Evolutionary conservation across 2,113 vertebrate species (phyloP).

Genomic region (Paracanthobrama guichenoti): DNA sequence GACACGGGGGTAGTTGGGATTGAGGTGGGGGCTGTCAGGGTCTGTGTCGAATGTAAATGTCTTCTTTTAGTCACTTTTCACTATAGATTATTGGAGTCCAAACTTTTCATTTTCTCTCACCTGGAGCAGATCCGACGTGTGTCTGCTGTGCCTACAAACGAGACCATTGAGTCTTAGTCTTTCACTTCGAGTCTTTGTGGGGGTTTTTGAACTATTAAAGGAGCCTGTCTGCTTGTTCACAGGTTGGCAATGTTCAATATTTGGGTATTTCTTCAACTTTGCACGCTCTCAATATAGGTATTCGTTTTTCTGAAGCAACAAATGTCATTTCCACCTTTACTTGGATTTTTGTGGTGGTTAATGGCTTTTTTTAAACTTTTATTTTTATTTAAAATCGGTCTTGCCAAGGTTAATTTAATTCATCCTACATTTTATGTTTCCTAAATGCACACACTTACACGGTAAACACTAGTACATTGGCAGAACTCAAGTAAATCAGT

Average conservation of each 20-base stretch:
- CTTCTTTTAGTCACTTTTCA: slow-evolving; percentile 67
- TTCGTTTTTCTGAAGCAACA: not conserved
- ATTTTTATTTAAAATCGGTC: not conserved
- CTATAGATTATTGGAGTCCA: slow-evolving; percentile 59
- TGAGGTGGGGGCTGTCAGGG: slow-evolving; percentile 58
- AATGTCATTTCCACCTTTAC: not conserved
- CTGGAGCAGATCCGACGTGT: slow-evolving; percentile 6
- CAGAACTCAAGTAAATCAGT: too few species aligned
- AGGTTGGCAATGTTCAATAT: not conserved
- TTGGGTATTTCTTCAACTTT: not conserved
- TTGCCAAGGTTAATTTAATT: not conserved
- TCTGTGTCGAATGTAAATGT: slow-evolving; percentile 72
- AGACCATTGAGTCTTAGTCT: not conserved
- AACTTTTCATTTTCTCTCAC: slow-evolving; percentile 64
- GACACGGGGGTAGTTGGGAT: slow-evolving; percentile 60
- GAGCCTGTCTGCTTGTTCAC: slow-evolving; percentile 11
- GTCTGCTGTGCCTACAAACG: slow-evolving; percentile 19
- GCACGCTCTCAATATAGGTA: not conserved
- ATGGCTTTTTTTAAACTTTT: too few species aligned
- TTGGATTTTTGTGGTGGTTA: not conserved
- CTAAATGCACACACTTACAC: not conserved
- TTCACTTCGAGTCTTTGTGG: not conserved
- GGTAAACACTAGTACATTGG: too few species aligned
- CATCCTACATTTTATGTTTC: not conserved
- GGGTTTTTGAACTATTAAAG: not conserved